phyloP scores from a whole-genome alignment of 2,113 vertebrate genomes.

The Malaclemys terrapin region DNA sequence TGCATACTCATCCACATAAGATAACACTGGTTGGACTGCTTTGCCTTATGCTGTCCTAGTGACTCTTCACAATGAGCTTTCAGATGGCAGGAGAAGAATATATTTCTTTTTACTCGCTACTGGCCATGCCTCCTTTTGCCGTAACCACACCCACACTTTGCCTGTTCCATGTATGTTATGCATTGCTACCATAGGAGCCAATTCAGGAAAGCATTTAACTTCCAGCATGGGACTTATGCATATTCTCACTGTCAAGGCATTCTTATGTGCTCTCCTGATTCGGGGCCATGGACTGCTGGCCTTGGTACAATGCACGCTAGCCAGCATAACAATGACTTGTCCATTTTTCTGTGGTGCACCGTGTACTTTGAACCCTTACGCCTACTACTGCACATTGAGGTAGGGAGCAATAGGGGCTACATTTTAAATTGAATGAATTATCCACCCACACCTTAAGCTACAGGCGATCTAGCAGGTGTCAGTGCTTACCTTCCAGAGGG shows the following conservation, averaged over 20 bases:
- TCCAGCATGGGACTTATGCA: rapidly evolving
- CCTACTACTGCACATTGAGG: rapidly evolving
- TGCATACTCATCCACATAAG: not conserved
- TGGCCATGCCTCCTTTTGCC: not conserved
- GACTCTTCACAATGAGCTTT: not conserved
- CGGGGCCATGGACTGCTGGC: not conserved
- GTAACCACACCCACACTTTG: not conserved
- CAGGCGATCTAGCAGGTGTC: not conserved
- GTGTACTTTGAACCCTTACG: not conserved
- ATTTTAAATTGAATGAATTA: rapidly evolving
- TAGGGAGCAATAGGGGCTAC: not conserved
- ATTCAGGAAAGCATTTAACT: not conserved
- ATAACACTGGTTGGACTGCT: not conserved
- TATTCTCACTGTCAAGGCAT: not conserved
- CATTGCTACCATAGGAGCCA: not conserved
- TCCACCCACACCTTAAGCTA: not conserved
- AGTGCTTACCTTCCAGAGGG: not conserved
- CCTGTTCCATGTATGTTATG: not conserved
- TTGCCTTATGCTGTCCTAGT: not conserved
- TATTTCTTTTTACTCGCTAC: rapidly evolving
- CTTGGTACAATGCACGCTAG: rapidly evolving
- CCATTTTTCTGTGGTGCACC: not conserved
- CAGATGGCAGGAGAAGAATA: not conserved
- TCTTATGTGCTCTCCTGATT: not conserved
- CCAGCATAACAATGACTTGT: not conserved